Evolutionary conservation across 2,888 invertebrate species (phyloP), one percentile per base, ranked within the genome.

Genomic region (Podabrus alpinus): DNA sequence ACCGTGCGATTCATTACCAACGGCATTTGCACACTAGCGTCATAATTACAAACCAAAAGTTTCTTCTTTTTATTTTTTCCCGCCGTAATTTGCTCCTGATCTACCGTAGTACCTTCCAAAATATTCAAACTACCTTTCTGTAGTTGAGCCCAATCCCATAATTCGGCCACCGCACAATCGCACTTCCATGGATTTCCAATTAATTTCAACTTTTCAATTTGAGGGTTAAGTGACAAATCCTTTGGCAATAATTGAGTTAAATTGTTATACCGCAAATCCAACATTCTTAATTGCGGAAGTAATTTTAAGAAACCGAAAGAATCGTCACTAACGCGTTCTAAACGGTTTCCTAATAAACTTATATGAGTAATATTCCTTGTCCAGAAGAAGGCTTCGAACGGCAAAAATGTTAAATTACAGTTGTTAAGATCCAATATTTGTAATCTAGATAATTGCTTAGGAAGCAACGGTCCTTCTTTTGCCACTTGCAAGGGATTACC

Each of bases 71-170:
- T 93, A 62, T 89, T 90, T 17, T 91, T 91, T 74, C 92, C 91
- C 0, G 91, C 89, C 0, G 90, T 89, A 24, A 92, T 91, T 77
- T 92, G 91, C 77, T 91, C 90, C 60, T 91, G 91, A 4, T 90
- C 90, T 60, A 90, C 89, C 79, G 91, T 92, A 1, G 93, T 91
- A 59, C 93, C 93, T 15, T 92, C 88, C 45, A 93, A 87, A 24
- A 93, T 89, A 75, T 91, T 89, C 66, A 93, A 85, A 80, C 92
- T 90, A 11, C 91, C 91, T 81, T 92, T 92, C 45, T 90, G 90
- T 85, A 91, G 89, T 59, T 90, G 87, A 0, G 93, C 93, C 93
- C 93, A 93, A 80, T 92, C 90, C 93, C 93, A 93, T 88, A 92
- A 90, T 73, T 92, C 92, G 0, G 91, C 91, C 19, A 93, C 90